These are phyloP conservation scores for Caenorhabditis japonica DNA, from an alignment of 2,888 invertebrate species.

Conservation along the genomic window DNA sequence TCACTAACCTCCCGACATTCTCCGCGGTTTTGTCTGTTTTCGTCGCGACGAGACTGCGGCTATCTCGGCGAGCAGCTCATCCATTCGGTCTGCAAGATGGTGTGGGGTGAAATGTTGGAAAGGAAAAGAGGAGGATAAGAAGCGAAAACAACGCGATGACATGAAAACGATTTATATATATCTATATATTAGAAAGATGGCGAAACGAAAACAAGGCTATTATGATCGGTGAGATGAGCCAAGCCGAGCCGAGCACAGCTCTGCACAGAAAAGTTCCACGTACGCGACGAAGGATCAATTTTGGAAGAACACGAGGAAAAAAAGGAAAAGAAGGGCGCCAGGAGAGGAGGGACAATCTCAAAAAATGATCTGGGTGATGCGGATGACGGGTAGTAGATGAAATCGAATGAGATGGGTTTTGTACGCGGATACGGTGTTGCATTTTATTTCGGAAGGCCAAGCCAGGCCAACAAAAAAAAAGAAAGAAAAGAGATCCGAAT, in stretches of 20 bases:
- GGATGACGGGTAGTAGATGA: constrained; percentile 3
- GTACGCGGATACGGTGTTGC: constrained; percentile 29
- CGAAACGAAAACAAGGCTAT: constrained; percentile 39
- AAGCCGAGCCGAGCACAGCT: neutral
- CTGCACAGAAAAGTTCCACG: neutral
- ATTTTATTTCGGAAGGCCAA: constrained; percentile 21
- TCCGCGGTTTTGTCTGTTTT: constrained; percentile 52
- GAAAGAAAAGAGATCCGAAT: constrained; percentile 10
- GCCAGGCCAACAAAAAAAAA: neutral
- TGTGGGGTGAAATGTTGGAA: constrained; percentile 1
- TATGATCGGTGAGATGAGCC: constrained; percentile 33
- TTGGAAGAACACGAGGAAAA: neutral
- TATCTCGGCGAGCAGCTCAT: constrained; percentile 55
- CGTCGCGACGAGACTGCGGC: constrained; percentile 52
- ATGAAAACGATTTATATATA: constrained; percentile 48
- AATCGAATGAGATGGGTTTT: constrained; percentile 16
- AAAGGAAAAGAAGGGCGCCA: neutral
- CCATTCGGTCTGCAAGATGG: constrained; percentile 27
- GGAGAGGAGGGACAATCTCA: constrained; percentile 11
- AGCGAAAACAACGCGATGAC: neutral
- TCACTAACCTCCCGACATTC: constrained; percentile 49
- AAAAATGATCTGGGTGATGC: constrained; percentile 29
- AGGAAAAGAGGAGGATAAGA: neutral
- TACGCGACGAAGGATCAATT: neutral
- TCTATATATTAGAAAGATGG: constrained; percentile 47